Base-by-base conservation (phyloP, 2,888 invertebrate species). In the Andrena dorsata region DNA sequence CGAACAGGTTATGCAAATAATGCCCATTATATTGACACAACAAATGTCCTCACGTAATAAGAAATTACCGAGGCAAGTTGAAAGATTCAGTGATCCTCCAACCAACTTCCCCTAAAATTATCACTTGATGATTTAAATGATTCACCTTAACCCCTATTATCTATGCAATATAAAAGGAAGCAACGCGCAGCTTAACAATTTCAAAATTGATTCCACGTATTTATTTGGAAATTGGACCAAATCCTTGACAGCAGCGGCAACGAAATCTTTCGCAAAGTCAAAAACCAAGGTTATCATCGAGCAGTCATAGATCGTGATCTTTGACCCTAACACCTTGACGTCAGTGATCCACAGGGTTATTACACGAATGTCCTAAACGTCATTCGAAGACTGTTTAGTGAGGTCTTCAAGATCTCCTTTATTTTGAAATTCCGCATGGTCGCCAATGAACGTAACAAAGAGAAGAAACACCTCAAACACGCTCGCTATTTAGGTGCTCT, bases 361-460 rank as follows among this genome's bases (percentile, higher is more conserved):
- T 72, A 81, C 41, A 47, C 76, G 81, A 81, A 80, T 47, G 81
- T 81, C 71, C 71, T 63, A 68, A 63, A 82, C 71, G 68, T 81
- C 81, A 81, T 70, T 76, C 64, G 49, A 26, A 30, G 51, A 80
- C 26, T 8, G 13, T 56, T 72, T 35, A 10, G 3, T 6, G 16
- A 30, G 3, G 30, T n/a, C 47, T 49, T 28, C 49, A 60, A 49
- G 7, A 20, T 8, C 20, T 30, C 47, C 7, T 20, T 53, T 13
- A 68, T 32, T 32, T 47, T 51, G 23, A 13, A 41, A 20, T 61
- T 35, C 49, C 1, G 1, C 4, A 20, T 35, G 30, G 49, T n/a
- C 32, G 5, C 2, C 20, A 30, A 16, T 8, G 5, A 26, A 35
- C 49, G 23, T 13, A 7, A 8, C 28, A 23, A 16, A 13, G 5